Base-by-base conservation (phyloP, 1,140 invertebrate genomes). In the Listronotus oregonensis region DNA sequence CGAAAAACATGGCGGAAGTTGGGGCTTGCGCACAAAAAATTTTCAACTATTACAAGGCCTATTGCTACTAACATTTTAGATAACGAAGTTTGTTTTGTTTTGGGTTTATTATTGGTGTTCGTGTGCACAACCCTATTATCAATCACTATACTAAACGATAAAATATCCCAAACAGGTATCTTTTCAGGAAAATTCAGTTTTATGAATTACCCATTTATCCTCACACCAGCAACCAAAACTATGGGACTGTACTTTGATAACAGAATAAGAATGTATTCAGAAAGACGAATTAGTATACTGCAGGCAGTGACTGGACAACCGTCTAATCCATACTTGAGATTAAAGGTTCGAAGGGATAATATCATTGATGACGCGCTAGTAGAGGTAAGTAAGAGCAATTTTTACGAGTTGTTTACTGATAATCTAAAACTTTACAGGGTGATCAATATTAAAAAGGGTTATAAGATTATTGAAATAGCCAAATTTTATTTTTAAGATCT, bases 251-350 rank as follows among this genome's bases (percentile, higher is more conserved):
- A 95, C 80, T 96, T 94, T 78, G 95, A 97, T 79, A 96, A 95
- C 79, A 85, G 95, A 34, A 95, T 97, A 76, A 85, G 94, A 40
- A 98, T 98, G 95, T 94, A 94, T 78, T 94, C 91, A 67, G 94
- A 97, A 79, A 81, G 94, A 55, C 82, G 94, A 73, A 86, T 92
- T 78, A 90, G 89, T 77, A 82, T 95, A 78, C 80, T 94, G 74
- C 88, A 94, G 76, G 72, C 68, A 52, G 85, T 92, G 32, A 86
- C 89, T 37, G 90, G 91, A 1, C 87, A 89, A 63, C 90, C 91
- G 1, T 87, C 90, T 3, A 90, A 90, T 84, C 93, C 93, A 14
- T 96, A 95, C 81, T 85, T 97, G 21, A 86, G 91, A 73, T 80
- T 97, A 62, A 88, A 90, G 75, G 89, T 91, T 40, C 78, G 92